Conservation (phyloP, 1,140 invertebrate genomes). For the Heliconius melpomene region DNA sequence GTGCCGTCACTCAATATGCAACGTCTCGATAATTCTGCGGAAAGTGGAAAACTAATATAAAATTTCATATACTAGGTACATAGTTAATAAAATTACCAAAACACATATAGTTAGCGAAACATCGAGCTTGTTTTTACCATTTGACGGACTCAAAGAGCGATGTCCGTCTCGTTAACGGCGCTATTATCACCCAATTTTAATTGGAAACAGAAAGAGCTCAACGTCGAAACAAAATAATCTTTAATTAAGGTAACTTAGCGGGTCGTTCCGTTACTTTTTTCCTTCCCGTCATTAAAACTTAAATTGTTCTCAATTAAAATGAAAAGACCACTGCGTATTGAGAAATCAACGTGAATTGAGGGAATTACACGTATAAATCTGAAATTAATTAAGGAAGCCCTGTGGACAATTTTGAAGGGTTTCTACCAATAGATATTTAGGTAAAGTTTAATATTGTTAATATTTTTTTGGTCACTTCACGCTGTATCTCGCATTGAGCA, state of each 20-base stretch:
- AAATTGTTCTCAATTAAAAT: constrained; percentile 13
- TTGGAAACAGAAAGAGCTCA: not conserved
- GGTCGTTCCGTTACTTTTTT: not conserved
- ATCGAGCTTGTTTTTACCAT: not conserved
- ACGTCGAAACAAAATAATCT: constrained; percentile 3
- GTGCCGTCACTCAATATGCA: no score
- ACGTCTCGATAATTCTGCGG: no score
- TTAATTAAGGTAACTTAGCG: constrained; percentile 3
- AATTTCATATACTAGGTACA: not conserved
- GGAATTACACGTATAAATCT: not conserved
- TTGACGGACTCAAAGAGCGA: not conserved
- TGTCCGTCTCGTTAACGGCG: not conserved
- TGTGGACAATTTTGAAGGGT: not conserved
- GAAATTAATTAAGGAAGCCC: not conserved
- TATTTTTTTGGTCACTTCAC: no score
- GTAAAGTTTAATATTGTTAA: not conserved
- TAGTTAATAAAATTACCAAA: not conserved
- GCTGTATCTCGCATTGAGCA: no score
- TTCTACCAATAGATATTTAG: not conserved
- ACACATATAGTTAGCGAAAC: not conserved
- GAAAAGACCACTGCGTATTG: not conserved
- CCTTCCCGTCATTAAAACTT: constrained; percentile 5
- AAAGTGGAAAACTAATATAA: no score
- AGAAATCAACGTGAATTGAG: not conserved
- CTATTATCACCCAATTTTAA: constrained; percentile 11